Percentiles rank a stretch among this genome's conserved stretches.
Conservation (phyloP, 2,888 invertebrate genomes). For the Thymelicus acteon region DNA sequence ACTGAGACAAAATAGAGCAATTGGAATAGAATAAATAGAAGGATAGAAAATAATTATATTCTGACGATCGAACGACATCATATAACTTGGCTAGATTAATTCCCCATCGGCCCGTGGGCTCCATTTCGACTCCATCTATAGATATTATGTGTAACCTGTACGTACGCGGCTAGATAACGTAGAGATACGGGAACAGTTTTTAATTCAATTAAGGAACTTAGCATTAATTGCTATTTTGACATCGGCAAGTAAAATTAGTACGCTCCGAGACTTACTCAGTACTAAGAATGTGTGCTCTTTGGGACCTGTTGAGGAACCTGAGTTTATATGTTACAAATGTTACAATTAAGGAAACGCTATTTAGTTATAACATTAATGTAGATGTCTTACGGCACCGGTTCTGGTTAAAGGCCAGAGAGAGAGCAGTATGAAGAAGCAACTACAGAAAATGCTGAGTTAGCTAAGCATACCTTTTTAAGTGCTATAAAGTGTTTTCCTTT, state of each 20-base stretch:
- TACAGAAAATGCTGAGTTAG: too few relatives aligned
- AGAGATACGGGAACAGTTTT: slow-evolving; percentile 9
- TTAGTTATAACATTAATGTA: too few relatives aligned
- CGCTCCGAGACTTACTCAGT: not conserved
- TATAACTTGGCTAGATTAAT: slow-evolving; percentile 1
- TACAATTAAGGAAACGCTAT: too few relatives aligned
- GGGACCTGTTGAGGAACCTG: not conserved
- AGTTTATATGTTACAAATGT: not conserved
- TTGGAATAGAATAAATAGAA: too few relatives aligned
- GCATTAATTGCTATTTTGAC: slow-evolving; percentile 9
- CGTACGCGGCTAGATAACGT: not conserved
- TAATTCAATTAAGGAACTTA: slow-evolving; percentile 13
- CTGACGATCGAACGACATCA: too few relatives aligned
- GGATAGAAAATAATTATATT: too few relatives aligned
- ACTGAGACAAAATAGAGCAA: too few relatives aligned
- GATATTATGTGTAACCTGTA: not conserved
- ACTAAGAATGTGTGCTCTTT: not conserved
- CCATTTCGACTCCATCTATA: not conserved
- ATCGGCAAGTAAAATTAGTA: slow-evolving; percentile 1
- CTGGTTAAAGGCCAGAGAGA: too few relatives aligned
- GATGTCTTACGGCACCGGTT: too few relatives aligned
- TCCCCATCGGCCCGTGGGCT: not conserved
- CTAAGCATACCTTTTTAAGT: too few relatives aligned
- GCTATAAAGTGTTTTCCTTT: too few relatives aligned
- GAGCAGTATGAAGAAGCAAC: too few relatives aligned